phyloP scores from a whole-genome alignment of 2,797 vertebrate species.

The Chloroceryle inda region DNA sequence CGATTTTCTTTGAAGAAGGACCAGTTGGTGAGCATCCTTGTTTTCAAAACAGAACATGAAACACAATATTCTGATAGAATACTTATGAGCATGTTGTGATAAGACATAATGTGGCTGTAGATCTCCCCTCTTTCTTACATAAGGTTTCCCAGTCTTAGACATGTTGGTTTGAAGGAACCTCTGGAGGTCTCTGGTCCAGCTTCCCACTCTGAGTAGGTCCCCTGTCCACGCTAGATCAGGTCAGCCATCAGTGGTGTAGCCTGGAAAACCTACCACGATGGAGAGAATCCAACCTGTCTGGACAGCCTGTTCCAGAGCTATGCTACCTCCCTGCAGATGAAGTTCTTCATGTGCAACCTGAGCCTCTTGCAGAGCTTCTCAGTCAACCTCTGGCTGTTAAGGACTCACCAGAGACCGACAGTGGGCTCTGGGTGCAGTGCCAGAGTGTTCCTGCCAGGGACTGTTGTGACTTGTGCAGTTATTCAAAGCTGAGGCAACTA shows the following conservation, averaged over 20 bases:
- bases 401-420: not conserved
- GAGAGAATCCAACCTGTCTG: not conserved
- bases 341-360: not conserved
- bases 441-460: not conserved
- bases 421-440: not conserved
- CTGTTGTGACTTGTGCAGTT: conserved; percentile 14
- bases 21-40: not conserved
- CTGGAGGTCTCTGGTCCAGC: not conserved
- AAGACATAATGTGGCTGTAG: not conserved
- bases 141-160: not conserved
- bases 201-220: not conserved
- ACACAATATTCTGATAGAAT: not conserved
- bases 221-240: not conserved
- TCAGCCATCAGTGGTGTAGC: not conserved
- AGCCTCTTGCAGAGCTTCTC: not conserved
- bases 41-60: not conserved
- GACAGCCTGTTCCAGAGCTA: not conserved
- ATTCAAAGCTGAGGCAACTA: conserved; percentile 27
- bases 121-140: not conserved
- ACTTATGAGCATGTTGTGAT: not conserved
- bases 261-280: not conserved
- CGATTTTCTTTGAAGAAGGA: not conserved
- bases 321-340: not conserved
- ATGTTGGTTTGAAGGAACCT: not conserved
- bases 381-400: not conserved